Conservation (phyloP, 2,888 invertebrate genomes). For the Tortricodes alternella region DNA sequence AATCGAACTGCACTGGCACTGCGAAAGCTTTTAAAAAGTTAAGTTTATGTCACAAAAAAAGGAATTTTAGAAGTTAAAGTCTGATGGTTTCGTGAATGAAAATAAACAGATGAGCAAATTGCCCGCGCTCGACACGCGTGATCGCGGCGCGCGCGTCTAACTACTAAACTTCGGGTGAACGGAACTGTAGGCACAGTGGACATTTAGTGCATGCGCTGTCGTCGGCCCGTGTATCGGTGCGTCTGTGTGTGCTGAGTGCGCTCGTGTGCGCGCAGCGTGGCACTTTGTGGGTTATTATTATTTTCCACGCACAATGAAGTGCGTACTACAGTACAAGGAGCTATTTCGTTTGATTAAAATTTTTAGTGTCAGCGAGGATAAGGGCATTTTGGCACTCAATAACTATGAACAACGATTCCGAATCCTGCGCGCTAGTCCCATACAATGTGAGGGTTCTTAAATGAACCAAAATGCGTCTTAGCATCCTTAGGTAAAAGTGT, state of each 20-base stretch:
- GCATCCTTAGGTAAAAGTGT: no score
- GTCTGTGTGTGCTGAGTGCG: conserved; percentile 39
- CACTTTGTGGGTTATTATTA: conserved; percentile 66
- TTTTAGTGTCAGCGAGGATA: conserved; percentile 53
- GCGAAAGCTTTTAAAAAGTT: conserved; percentile 41
- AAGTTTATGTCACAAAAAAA: conserved; percentile 41
- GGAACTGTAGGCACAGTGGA: conserved; percentile 50
- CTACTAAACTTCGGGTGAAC: conserved; percentile 62
- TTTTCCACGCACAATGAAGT: conserved; percentile 68
- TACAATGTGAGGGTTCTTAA: not conserved
- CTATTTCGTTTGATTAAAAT: conserved; percentile 57
- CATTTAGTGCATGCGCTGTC: conserved; percentile 61
- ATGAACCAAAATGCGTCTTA: no score
- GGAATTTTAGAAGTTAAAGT: conserved; percentile 52
- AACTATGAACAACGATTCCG: not conserved
- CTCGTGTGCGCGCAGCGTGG: conserved; percentile 41
- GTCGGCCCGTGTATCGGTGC: conserved; percentile 44
- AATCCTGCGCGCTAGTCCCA: not conserved
- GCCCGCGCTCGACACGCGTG: conserved; percentile 53
- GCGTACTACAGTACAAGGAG: conserved; percentile 52
- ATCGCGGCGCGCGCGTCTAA: conserved; percentile 69
- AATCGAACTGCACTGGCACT: conserved; percentile 49
- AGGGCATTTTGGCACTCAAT: not conserved
- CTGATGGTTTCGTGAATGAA: conserved; percentile 61
- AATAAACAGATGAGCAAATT: conserved; percentile 57